These are phyloP conservation scores for Labeo calbasu DNA, from an alignment of 2,797 vertebrate genomes.

Conservation along the genomic window DNA sequence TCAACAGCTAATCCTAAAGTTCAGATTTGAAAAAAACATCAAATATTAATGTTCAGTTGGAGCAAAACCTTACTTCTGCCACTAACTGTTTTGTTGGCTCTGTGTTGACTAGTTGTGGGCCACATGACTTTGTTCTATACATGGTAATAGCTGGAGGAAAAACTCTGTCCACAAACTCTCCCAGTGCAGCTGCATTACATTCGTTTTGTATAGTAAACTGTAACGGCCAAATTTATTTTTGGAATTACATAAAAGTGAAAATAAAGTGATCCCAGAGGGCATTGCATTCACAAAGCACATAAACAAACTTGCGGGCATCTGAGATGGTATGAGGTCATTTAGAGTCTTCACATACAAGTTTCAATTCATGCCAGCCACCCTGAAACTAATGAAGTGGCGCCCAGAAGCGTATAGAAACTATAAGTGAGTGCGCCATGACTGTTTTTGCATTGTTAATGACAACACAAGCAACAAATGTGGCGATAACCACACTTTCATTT, in stretches of 20 bases:
- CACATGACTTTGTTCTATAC: not conserved
- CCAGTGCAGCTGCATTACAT: slow-evolving; percentile 3
- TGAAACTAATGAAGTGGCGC: not conserved
- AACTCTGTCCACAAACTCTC: not conserved
- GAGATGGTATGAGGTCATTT: not conserved
- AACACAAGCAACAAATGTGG: slow-evolving; percentile 13
- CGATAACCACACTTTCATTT: not conserved
- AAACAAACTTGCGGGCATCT: not conserved
- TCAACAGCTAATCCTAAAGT: not conserved
- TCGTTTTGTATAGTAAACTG: not conserved
- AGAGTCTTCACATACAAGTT: not conserved
- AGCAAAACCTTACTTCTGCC: too few relatives aligned
- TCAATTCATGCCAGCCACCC: not conserved
- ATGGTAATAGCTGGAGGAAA: not conserved
- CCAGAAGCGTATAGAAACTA: not conserved
- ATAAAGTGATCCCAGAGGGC: not conserved
- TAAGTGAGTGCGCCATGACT: not conserved
- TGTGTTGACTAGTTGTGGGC: not conserved
- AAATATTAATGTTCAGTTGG: not conserved
- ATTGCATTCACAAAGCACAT: not conserved
- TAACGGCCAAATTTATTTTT: not conserved
- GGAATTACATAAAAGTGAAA: slow-evolving; percentile 7
- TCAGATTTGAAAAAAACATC: not conserved
- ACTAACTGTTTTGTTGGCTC: not conserved
- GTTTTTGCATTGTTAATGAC: slow-evolving; percentile 12